Conservation (phyloP, 2,888 invertebrate genomes). For the Subacronicta megacephala region DNA sequence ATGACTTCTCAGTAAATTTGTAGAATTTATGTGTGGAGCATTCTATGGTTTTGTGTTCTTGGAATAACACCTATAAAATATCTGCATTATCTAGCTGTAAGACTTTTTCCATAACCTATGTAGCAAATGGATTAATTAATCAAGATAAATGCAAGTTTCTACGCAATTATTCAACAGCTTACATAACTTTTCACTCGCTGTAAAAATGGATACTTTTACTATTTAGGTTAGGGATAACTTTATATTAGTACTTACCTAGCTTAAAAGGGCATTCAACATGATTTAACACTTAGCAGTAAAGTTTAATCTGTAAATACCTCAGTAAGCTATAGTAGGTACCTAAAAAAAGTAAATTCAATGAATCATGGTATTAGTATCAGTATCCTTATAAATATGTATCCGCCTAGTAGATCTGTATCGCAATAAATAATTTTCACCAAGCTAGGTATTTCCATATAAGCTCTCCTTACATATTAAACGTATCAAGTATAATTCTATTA, state of each 20-base stretch:
- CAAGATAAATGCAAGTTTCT: slow-evolving; percentile 39
- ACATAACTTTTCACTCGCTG: slow-evolving; percentile 38
- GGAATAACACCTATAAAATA: slow-evolving; percentile 46
- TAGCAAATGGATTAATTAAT: slow-evolving; percentile 38
- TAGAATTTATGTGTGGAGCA: slow-evolving; percentile 39
- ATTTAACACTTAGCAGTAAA: no score
- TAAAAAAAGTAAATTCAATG: background rate
- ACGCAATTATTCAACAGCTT: slow-evolving; percentile 48
- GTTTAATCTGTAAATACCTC: no score
- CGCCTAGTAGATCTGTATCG: background rate
- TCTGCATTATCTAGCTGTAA: slow-evolving; percentile 7
- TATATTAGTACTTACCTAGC: no score
- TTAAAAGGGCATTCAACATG: no score
- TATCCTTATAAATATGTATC: slow-evolving; percentile 6
- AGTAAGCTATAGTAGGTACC: background rate
- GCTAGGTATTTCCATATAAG: background rate
- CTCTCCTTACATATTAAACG: slow-evolving; percentile 9
- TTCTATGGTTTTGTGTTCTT: slow-evolving; percentile 47
- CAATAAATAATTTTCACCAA: slow-evolving; percentile 6
- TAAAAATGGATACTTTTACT: slow-evolving; percentile 33
- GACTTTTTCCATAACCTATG: slow-evolving; percentile 22
- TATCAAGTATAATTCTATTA: slow-evolving; percentile 48
- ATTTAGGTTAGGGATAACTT: slow-evolving; percentile 20
- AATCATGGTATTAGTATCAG: background rate
- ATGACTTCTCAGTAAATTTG: slow-evolving; percentile 66